These are phyloP conservation scores for Vespertilio murinus DNA, from an alignment of 2,797 vertebrate species.

Conservation along the genomic window DNA sequence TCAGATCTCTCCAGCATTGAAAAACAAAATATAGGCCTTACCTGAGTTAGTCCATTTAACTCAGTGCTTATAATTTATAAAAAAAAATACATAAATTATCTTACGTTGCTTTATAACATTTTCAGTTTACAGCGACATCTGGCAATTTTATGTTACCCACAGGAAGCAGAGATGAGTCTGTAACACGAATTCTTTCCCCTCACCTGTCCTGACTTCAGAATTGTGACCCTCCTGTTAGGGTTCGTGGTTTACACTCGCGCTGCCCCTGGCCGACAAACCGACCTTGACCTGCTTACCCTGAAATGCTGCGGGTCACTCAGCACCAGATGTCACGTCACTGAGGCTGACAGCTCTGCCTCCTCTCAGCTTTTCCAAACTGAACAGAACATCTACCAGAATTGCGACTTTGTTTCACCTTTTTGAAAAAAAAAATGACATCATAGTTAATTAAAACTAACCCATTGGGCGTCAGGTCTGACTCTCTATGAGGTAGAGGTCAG, in stretches of 20 bases:
- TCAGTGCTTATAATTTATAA: too few species aligned
- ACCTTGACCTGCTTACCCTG: conserved; percentile 77
- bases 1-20: too few species aligned
- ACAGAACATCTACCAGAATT: conserved; percentile 69
- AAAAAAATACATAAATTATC: too few species aligned
- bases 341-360: conserved; percentile 64
- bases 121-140: neutral
- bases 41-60: too few species aligned
- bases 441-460: conserved; percentile 77
- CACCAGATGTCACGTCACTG: conserved; percentile 75
- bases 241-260: neutral
- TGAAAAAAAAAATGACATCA: conserved; percentile 59
- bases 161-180: neutral
- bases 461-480: conserved; percentile 54
- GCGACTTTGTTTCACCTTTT: conserved; percentile 37
- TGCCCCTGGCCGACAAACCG: conserved; percentile 49
- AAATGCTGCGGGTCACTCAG: conserved; percentile 69
- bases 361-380: conserved; percentile 64
- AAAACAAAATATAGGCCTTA: too few species aligned
- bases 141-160: neutral
- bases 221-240: neutral
- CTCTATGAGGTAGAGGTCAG: conserved; percentile 41
- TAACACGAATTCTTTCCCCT: neutral
- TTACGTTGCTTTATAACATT: too few species aligned
- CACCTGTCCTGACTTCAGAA: neutral